Evolutionary conservation across 2,113 vertebrate genomes (phyloP).

Genomic region (Oenanthe melanoleuca): DNA sequence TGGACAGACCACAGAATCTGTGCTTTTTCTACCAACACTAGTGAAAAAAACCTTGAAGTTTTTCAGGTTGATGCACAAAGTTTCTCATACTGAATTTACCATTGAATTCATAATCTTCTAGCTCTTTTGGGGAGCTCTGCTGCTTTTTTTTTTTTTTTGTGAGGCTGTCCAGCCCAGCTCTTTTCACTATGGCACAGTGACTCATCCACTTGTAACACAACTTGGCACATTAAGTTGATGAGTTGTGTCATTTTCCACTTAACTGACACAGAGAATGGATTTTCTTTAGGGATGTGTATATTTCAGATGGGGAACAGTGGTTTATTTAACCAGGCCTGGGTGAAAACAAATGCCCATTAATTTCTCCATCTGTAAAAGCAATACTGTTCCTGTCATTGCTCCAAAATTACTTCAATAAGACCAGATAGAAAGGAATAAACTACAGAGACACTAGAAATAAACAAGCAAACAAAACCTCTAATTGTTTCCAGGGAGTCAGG

Average conservation of each 20-base stretch:
- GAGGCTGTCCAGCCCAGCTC: background rate
- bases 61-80: background rate
- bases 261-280: background rate
- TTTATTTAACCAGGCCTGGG: background rate
- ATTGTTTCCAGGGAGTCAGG: background rate
- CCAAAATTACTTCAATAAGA: background rate
- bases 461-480: background rate
- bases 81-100: background rate
- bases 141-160: background rate
- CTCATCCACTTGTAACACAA: background rate
- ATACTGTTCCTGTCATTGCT: background rate
- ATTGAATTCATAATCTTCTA: accelerated
- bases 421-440: background rate
- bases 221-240: background rate
- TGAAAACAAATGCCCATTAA: background rate
- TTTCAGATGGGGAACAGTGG: background rate
- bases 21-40: background rate
- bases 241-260: background rate
- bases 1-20: background rate
- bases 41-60: background rate
- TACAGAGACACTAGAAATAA: background rate
- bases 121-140: background rate
- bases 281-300: background rate
- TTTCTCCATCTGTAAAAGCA: background rate
- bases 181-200: background rate